Percentiles rank a stretch among this genome's conserved stretches.
These are phyloP conservation scores for Eufriesea mexicana DNA, from an alignment of 1,140 invertebrate species.

Conservation along the genomic window DNA sequence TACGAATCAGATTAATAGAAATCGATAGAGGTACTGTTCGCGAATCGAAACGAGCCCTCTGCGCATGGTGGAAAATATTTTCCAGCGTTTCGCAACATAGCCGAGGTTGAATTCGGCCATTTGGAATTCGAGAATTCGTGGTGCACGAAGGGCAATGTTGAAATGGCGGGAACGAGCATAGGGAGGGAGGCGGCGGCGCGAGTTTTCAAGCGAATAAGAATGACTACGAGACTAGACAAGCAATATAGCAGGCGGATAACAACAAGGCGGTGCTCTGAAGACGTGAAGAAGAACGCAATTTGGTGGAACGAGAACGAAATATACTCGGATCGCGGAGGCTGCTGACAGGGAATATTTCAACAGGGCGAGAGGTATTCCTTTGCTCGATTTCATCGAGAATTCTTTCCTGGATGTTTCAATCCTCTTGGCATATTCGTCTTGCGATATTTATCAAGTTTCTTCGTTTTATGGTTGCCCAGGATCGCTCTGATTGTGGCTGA, in stretches of 20 bases:
- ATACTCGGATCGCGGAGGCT: background rate
- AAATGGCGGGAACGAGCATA: background rate
- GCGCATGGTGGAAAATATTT: no score
- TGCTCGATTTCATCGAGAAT: conserved; percentile 3
- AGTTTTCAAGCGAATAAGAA: conserved; percentile 17
- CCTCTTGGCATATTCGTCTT: no score
- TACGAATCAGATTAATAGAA: background rate
- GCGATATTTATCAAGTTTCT: background rate
- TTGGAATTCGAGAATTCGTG: background rate
- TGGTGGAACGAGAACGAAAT: conserved; percentile 16
- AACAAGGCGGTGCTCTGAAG: background rate
- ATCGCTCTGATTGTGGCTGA: background rate
- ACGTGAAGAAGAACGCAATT: conserved; percentile 26
- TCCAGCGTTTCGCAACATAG: no score
- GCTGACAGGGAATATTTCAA: conserved; percentile 30
- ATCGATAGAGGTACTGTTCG: background rate
- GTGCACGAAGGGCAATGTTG: background rate
- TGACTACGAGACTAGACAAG: conserved; percentile 14
- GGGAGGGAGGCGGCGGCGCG: background rate
- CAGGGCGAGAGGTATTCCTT: background rate
- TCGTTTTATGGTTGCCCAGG: background rate
- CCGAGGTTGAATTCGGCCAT: no score
- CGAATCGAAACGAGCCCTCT: background rate
- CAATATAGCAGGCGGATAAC: conserved; percentile 33
- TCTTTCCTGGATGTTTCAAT: conserved; percentile 36